These are phyloP conservation scores for Panthera tigris DNA, from an alignment of 2,113 vertebrate species.

Conservation along the genomic window DNA sequence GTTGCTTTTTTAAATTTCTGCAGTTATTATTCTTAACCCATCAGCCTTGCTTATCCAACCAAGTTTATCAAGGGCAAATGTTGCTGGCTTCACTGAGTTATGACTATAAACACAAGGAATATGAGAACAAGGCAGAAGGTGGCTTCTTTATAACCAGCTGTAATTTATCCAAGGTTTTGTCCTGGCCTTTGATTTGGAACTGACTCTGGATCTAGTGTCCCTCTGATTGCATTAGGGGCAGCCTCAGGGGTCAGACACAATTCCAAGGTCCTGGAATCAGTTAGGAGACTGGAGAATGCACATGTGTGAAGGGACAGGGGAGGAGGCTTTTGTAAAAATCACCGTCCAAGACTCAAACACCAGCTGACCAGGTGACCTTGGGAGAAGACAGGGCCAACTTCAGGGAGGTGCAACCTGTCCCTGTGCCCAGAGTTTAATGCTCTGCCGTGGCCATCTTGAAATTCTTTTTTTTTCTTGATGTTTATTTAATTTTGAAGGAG, in stretches of 20 bases:
- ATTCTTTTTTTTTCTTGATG: too few species aligned
- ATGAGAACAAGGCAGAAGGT: conserved; percentile 84
- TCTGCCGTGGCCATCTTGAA: neutral
- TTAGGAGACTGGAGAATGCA: conserved; percentile 90
- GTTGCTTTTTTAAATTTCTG: conserved; percentile 79
- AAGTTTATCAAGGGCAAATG: conserved; percentile 85
- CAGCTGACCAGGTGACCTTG: neutral
- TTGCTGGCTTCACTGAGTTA: conserved; percentile 80
- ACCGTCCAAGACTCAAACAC: neutral
- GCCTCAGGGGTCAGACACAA: conserved; percentile 89
- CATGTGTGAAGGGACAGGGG: conserved; percentile 86
- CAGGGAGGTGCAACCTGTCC: accelerated
- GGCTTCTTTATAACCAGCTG: conserved; percentile 86
- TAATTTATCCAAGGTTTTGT: conserved; percentile 87
- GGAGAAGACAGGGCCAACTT: neutral
- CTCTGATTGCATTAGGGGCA: conserved; percentile 89
- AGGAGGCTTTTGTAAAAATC: conserved; percentile 83
- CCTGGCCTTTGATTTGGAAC: conserved; percentile 87
- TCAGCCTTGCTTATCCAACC: conserved; percentile 78
- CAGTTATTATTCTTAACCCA: conserved; percentile 78
- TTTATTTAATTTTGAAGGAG: too few species aligned
- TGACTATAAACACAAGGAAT: conserved; percentile 84
- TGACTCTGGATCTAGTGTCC: conserved; percentile 85
- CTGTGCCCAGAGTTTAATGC: neutral
- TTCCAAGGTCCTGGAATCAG: conserved; percentile 93